A percentile compares a stretch with the other conserved stretches of the same genome.
Conservation (phyloP, 1,140 invertebrate genomes). For the Drosophila nebulosa region DNA sequence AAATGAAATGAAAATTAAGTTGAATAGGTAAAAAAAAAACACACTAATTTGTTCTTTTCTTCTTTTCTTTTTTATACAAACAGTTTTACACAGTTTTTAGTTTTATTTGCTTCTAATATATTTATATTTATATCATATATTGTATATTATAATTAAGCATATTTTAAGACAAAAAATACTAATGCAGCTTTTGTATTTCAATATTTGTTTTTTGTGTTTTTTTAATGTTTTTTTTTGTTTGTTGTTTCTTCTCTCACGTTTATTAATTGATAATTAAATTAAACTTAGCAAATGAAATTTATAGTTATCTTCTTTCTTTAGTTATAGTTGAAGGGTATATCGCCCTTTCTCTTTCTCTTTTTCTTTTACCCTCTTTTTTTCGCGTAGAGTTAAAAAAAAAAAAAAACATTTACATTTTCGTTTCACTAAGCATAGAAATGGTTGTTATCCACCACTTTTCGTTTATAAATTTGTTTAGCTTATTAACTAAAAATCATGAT, state of each 20-base stretch:
- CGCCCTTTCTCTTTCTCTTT: background rate
- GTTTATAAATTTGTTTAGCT: background rate
- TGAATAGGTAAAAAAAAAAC: background rate
- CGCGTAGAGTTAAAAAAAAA: background rate
- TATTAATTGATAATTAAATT: constrained; percentile 11
- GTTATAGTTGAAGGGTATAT: background rate
- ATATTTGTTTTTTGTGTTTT: background rate
- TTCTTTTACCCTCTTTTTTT: background rate
- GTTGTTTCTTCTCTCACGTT: too few species aligned
- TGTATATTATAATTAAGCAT: constrained; percentile 46
- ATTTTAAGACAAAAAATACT: constrained; percentile 48
- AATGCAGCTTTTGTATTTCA: constrained; percentile 41
- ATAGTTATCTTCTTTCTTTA: background rate
- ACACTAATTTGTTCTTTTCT: constrained; percentile 3
- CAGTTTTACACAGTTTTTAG: constrained; percentile 46
- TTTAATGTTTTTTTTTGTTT: background rate
- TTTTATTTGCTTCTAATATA: constrained; percentile 45
- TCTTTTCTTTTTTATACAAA: constrained; percentile 43
- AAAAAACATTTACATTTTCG: background rate
- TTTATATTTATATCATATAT: constrained; percentile 25
- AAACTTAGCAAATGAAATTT: constrained; percentile 24
- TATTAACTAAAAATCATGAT: background rate
- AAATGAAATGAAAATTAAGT: background rate
- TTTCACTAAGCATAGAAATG: background rate
- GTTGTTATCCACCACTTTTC: background rate